These are phyloP conservation scores for Amblyjoppa proteus DNA, from an alignment of 2,888 invertebrate genomes.

Conservation along the genomic window DNA sequence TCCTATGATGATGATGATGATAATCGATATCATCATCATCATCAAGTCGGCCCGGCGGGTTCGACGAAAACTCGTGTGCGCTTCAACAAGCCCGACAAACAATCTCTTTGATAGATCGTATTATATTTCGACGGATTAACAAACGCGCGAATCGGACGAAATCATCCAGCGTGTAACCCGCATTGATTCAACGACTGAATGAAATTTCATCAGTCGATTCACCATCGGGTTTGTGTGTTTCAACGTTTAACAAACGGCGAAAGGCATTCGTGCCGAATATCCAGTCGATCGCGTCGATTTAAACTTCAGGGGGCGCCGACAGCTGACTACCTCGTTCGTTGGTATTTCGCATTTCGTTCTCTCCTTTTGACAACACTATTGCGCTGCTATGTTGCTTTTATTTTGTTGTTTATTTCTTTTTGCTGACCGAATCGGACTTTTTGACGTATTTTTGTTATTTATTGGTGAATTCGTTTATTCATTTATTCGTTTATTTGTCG, in stretches of 20 bases:
- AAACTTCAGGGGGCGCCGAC: neutral
- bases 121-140: conserved; percentile 38
- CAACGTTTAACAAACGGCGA: conserved; percentile 43
- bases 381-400: neutral
- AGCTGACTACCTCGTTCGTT: neutral
- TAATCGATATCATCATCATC: conserved; percentile 27
- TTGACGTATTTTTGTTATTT: too few relatives aligned
- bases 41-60: conserved; percentile 11
- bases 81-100: conserved; percentile 36
- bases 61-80: neutral
- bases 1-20: conserved; percentile 19
- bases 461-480: neutral
- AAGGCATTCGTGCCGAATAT: conserved; percentile 13
- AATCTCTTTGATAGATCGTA: conserved; percentile 53
- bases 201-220: conserved; percentile 52
- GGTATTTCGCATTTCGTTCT: neutral
- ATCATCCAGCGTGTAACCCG: conserved; percentile 25
- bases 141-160: conserved; percentile 6
- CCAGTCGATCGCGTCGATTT: conserved; percentile 2
- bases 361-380: neutral
- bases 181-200: conserved; percentile 52
- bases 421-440: too few relatives aligned
- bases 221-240: conserved; percentile 3
- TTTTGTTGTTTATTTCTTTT: neutral
- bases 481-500: too few relatives aligned